Conservation (phyloP, 1,140 invertebrate species). For the Druon quercuslanigerum region DNA sequence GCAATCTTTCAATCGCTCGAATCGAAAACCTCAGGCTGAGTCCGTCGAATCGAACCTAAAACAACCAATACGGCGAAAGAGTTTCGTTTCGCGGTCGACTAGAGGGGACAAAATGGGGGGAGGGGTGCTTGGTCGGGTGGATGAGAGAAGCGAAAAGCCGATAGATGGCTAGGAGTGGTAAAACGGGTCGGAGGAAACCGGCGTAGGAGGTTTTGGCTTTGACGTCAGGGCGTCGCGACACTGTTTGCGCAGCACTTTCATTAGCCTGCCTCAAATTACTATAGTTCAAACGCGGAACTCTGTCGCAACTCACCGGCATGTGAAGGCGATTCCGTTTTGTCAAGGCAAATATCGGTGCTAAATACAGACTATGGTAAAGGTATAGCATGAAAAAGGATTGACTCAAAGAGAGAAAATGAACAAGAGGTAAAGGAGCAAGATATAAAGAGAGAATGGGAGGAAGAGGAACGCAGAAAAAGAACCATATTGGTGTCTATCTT, state of each 20-base stretch:
- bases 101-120: constrained; percentile 37
- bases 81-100: constrained; percentile 51
- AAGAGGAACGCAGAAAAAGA: neutral
- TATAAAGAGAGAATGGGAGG: too few species aligned
- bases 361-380: constrained; percentile 49
- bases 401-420: constrained; percentile 21
- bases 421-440: constrained; percentile 21
- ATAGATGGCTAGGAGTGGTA: constrained; percentile 39
- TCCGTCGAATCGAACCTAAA: constrained; percentile 36
- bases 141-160: constrained; percentile 50
- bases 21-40: constrained; percentile 39
- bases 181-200: constrained; percentile 26
- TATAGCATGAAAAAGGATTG: constrained; percentile 29
- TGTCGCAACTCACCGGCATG: constrained; percentile 48
- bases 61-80: constrained; percentile 49
- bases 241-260: constrained; percentile 74
- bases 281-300: constrained; percentile 70
- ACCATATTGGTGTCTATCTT: constrained; percentile 43
- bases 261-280: constrained; percentile 75
- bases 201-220: constrained; percentile 65
- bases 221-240: constrained; percentile 70
- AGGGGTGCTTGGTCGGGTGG: constrained; percentile 38
- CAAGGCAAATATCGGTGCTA: constrained; percentile 65
- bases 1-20: neutral
- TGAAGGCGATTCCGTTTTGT: constrained; percentile 69